Base-by-base conservation (phyloP, 2,113 vertebrate genomes). In the Salvelinus alpinus region DNA sequence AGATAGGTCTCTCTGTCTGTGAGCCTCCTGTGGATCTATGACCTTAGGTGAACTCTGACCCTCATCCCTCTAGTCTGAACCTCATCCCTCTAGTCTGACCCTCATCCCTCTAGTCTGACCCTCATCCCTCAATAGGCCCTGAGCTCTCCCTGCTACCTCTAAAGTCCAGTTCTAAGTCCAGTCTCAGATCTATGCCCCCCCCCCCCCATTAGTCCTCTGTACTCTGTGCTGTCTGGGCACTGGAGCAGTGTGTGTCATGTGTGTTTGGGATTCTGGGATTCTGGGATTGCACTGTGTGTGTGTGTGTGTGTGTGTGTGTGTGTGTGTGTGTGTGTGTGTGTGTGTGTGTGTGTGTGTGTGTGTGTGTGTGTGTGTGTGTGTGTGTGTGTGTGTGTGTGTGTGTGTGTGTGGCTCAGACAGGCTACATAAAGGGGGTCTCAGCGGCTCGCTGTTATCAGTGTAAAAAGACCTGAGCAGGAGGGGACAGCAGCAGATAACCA, bases 1-100 rank as follows among this genome's bases (percentile, higher is more conserved):
- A 96, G 94, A 94, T 90, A 73, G 76, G 74, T 73, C 72, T 73
- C 72, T 74, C 81, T 29, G n/a, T 18, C 73, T 79, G 66, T 38
- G 66, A 20, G 66, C 20, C 29, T 68, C 31, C 66, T 68, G 66
- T 44, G 66, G 66, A 38, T 34, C 34, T 20, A 31, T 85, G 82
- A 88, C 83, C 86, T 89, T 67, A 70, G 73, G 78, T 78, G 80
- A 84, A 78, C 85, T 87, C 68, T 85, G 73, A 80, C 1, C 48
- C 34, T 18, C 5, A 62, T 25, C 25, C 25, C 14, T 54, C 22
- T 34, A 38, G 22, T 12, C 62, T 24, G 62, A 13, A 11, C 25
- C 9, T 4, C 38, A 44, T 44, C 38, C 9, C 38, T 44, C 38
- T 44, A 44, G 8, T 44, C 38, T 44, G 38, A 44, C 8, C 38